Base-by-base conservation (phyloP, 92 coral and sea anemone genomes). In the Nematostella vectensis region DNA sequence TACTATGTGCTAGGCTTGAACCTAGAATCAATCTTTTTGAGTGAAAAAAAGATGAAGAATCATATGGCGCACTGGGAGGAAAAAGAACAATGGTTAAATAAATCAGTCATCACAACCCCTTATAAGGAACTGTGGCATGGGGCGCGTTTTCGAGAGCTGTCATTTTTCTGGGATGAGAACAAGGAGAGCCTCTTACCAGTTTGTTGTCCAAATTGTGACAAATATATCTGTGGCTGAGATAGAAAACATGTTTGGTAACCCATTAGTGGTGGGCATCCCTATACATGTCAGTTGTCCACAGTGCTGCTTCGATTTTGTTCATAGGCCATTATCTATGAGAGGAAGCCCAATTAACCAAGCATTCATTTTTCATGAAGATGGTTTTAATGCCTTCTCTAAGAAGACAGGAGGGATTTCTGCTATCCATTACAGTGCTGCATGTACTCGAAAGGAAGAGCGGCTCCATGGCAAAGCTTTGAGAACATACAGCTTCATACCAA, bases 51-150 rank as follows among this genome's bases (percentile, higher is more conserved):
- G 6, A 50, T 25, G 1, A 37, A 52, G 38, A 61, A 67, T 48
- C 80, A 82, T 66, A 43, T 76, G 23, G 58, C 52, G 1, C 89
- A 82, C 29, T 77, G 89, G 89, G 36, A 61, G 12, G 67, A 69
- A 4, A 54, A 47, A 11, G 59, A 67, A 16, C 67, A 66, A n/a
- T 81, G 79, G 79, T 55, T 81, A 4, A 57, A 57, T 29, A 50
- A 59, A 11, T 54, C 59, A 23, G 10, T 47, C 25, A 20, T 4
- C 15, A 45, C 16, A n/a, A 49, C 66, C 1, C 47, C 22, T 0
- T 64, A 12, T 28, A 70, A 76, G 31, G 68, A 81, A 19, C 31
- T 68, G 12, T 77, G 83, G 81, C 78, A 83, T 72, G 93, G 85
- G 0, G 21, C 70, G 11, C 33, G 74, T n/a, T 77, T 83, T 28